Percentiles rank a stretch among this genome's conserved stretches.
Evolutionary conservation across 2,113 vertebrate species (phyloP).

Genomic region (Prunella fulvescens): DNA sequence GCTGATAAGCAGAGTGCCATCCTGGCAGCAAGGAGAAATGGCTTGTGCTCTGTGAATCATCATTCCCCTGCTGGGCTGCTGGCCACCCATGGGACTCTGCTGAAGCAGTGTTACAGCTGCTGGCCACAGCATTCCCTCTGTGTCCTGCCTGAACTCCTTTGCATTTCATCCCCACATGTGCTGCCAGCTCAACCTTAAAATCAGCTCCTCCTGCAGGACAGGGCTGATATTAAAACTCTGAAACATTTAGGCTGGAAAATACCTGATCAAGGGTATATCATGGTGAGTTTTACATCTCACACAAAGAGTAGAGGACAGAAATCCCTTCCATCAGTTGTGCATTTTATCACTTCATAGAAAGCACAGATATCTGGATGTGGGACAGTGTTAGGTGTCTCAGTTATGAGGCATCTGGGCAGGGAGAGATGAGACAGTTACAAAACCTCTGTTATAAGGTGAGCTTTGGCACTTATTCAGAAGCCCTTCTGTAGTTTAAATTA

Average conservation of each 20-base stretch:
- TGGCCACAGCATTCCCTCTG: accelerated
- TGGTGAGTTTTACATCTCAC: accelerated
- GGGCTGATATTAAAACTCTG: accelerated
- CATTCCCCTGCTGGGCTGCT: neutral
- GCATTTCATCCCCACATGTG: accelerated
- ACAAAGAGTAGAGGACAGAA: neutral
- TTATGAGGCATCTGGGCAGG: accelerated
- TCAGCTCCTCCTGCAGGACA: neutral
- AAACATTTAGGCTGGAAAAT: accelerated
- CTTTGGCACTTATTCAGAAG: neutral
- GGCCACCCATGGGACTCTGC: accelerated
- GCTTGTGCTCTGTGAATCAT: neutral
- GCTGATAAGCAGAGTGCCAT: neutral
- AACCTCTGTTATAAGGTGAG: accelerated
- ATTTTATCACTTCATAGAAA: accelerated
- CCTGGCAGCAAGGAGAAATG: neutral
- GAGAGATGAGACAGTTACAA: neutral
- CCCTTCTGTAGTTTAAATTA: neutral
- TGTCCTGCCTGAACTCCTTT: neutral
- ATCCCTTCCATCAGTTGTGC: accelerated
- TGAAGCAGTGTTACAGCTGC: accelerated
- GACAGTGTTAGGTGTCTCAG: accelerated
- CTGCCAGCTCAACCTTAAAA: accelerated
- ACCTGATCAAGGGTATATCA: accelerated
- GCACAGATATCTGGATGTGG: neutral